These are phyloP conservation scores for Solenopsis invicta DNA, from an alignment of 1,140 invertebrate species.

Conservation along the genomic window DNA sequence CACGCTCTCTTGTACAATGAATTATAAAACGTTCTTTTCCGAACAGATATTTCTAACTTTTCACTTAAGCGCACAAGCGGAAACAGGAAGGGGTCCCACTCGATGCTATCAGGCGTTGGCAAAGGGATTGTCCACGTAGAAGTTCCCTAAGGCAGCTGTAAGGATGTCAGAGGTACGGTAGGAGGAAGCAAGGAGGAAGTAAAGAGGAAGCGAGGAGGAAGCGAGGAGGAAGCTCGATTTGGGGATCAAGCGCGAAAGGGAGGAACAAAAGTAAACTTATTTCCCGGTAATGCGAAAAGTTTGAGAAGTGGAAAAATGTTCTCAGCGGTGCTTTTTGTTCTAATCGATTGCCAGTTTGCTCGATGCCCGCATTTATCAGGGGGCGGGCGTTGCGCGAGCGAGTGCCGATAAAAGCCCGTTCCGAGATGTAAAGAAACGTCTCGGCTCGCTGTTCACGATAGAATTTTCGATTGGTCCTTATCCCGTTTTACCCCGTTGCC, in stretches of 20 bases:
- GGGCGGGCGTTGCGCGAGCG: slow-evolving; percentile 36
- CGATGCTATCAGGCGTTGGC: slow-evolving; percentile 37
- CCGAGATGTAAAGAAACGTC: slow-evolving; percentile 62
- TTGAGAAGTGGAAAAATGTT: slow-evolving; percentile 71
- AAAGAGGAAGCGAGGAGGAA: neutral
- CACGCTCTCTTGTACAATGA: slow-evolving; percentile 35
- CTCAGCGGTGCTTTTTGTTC: slow-evolving; percentile 65
- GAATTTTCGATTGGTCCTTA: slow-evolving; percentile 61
- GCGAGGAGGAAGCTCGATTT: slow-evolving; percentile 54
- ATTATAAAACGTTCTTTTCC: slow-evolving; percentile 47
- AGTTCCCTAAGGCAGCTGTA: slow-evolving; percentile 48
- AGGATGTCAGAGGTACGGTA: slow-evolving; percentile 9
- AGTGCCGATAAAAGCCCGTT: slow-evolving; percentile 52
- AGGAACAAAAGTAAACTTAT: slow-evolving; percentile 73
- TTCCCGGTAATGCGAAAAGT: slow-evolving; percentile 73
- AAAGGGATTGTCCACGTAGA: slow-evolving; percentile 57
- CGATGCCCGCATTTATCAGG: slow-evolving; percentile 71
- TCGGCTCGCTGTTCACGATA: slow-evolving; percentile 55
- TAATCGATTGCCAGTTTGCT: slow-evolving; percentile 70
- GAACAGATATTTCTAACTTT: slow-evolving; percentile 60
- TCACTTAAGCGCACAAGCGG: slow-evolving; percentile 56
- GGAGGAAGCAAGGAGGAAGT: neutral
- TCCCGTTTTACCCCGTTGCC: slow-evolving; percentile 33
- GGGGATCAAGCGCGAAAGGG: slow-evolving; percentile 52
- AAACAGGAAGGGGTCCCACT: slow-evolving; percentile 20